Conservation (phyloP, 2,888 invertebrate species). For the Parascotia fuliginaria region DNA sequence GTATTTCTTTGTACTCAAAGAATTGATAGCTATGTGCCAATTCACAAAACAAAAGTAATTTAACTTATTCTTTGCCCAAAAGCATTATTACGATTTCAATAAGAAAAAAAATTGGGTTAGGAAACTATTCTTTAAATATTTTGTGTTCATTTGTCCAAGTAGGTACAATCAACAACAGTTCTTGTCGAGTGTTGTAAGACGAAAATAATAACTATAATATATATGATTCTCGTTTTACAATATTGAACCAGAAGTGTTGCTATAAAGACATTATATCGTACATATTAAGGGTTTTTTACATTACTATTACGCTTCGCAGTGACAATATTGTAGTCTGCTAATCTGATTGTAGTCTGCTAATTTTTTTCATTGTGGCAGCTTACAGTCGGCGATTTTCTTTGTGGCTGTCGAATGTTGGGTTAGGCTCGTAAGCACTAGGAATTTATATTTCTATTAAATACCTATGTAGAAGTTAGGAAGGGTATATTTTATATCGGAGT, state of each 20-base stretch:
- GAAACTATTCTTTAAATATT: background rate
- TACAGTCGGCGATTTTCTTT: constrained; percentile 17
- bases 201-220: background rate
- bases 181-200: background rate
- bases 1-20: no score
- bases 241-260: background rate
- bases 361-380: no score
- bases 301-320: constrained; percentile 62
- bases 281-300: constrained; percentile 26
- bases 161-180: background rate
- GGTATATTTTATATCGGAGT: no score
- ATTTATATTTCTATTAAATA: no score
- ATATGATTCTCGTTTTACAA: background rate
- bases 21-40: no score
- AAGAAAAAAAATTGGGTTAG: no score
- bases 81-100: no score
- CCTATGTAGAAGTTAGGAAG: no score
- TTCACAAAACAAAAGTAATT: no score
- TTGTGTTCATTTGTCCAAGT: constrained; percentile 6
- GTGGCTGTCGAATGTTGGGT: constrained; percentile 12
- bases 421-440: background rate
- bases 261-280: background rate
- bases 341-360: constrained; percentile 58
- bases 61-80: no score
- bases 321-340: constrained; percentile 70